phyloP scores from a whole-genome alignment of 2,797 vertebrate genomes.

The Etheostoma perlongum region DNA sequence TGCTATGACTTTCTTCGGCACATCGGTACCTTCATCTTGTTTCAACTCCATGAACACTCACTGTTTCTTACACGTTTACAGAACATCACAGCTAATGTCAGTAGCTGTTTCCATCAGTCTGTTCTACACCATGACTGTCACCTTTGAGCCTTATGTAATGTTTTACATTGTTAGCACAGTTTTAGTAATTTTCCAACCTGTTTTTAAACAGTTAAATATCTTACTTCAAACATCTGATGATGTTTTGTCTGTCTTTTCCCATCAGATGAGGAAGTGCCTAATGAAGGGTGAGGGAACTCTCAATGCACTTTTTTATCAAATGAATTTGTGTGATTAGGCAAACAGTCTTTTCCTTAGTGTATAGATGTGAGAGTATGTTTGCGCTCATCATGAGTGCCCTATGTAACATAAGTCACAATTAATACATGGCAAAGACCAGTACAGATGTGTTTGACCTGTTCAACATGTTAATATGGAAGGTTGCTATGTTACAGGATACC shows the following conservation, averaged over 20 bases:
- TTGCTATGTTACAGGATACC: constrained; percentile 60
- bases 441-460: constrained; percentile 5
- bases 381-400: not conserved
- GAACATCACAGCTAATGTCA: too few species aligned
- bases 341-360: not conserved
- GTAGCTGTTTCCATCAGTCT: too few species aligned
- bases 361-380: not conserved
- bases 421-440: constrained; percentile 1
- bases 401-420: not conserved
- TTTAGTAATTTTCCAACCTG: not conserved
- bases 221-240: not conserved
- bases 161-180: not conserved
- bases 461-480: not conserved
- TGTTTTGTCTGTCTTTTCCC: constrained; percentile 15
- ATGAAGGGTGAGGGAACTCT: constrained; percentile 69
- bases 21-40: not conserved
- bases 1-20: not conserved
- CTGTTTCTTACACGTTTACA: not conserved
- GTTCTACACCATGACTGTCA: too few species aligned
- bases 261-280: constrained; percentile 80
- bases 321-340: not conserved
- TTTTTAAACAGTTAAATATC: not conserved
- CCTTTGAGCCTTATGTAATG: not conserved
- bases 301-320: not conserved
- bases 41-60: not conserved